Evolutionary conservation across 2,797 vertebrate species (phyloP).

Genomic region (Lutjanus argentimaculatus): DNA sequence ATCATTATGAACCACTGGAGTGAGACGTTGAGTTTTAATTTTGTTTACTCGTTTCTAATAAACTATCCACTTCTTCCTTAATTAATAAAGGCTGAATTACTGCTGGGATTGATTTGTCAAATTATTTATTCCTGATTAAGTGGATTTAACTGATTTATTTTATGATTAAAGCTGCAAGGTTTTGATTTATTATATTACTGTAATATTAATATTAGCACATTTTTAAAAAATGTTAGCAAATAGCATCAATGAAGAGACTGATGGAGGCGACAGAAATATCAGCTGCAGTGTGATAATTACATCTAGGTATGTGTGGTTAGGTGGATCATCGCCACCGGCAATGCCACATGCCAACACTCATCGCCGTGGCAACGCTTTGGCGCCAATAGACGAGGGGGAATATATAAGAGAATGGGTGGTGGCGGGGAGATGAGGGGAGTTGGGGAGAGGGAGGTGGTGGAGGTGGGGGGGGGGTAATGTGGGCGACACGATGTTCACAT

Average conservation of each 20-base stretch:
- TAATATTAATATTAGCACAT: not conserved
- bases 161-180: not conserved
- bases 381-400: conserved; percentile 30
- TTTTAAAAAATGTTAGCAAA: no score
- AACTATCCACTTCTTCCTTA: not conserved
- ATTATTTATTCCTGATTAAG: not conserved
- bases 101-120: not conserved
- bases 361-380: conserved; percentile 48
- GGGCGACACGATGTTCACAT: conserved; percentile 71
- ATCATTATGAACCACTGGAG: not conserved
- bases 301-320: conserved; percentile 43
- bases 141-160: not conserved
- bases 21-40: not conserved
- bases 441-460: not conserved
- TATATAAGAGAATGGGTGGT: conserved; percentile 41
- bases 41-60: not conserved
- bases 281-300: conserved; percentile 50
- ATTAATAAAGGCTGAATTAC: not conserved
- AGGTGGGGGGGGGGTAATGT: conserved; percentile 16
- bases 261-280: conserved; percentile 20
- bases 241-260: not conserved
- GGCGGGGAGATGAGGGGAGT: not conserved
- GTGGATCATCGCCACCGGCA: conserved; percentile 45
- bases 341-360: conserved; percentile 40
- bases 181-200: not conserved